Evolutionary conservation across 2,113 vertebrate genomes (phyloP), one percentile per base, ranked within the genome.

Genomic region (Chionomys nivalis): DNA sequence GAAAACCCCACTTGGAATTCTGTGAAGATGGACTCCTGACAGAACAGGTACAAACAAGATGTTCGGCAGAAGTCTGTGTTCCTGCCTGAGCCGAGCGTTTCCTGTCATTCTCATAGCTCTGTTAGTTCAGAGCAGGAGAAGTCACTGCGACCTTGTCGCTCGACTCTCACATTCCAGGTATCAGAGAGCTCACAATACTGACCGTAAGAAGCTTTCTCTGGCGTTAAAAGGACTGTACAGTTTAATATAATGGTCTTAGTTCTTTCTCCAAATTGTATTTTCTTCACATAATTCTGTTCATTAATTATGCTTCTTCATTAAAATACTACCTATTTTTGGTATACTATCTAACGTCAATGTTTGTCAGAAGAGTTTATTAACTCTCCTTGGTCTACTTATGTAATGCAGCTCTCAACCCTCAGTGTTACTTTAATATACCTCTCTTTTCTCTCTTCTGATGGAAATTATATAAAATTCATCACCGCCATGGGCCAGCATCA

Each of bases 21-120:
- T 78, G 79, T 78, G 47, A 81, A 96, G 47, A 44, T 28, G 9
- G 36, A 5, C 73, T 94, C 81, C 72, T 66, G n/a, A 44, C 36
- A 65, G 91, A 89, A 90, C 7, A 83, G 44, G 88, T 47, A 70
- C 77, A 94, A 93, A 94, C 63, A 89, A 87, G 92, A 94, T 33
- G 44, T 55, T 58, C 81, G 70, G 78, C 75, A 83, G 86, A 94
- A 83, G 26, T 72, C 72, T 11, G 0, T 94, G 96, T 95, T 96
- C 86, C 86, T 47, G 68, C 47, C 0, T 33, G 88, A 90, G 89
- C 73, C 42, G 26, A 33, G 33, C 63, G 90, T 86, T 89, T 94
- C 81, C 87, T 42, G 90, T 52, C 68, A 14, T 31, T 21, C 72
- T 87, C 89, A 87, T 10, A 73, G 73, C 28, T 72, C 8, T 70